Evolutionary conservation across 2,888 invertebrate species (phyloP).

Genomic region (Branchinecta sandiegonensis): DNA sequence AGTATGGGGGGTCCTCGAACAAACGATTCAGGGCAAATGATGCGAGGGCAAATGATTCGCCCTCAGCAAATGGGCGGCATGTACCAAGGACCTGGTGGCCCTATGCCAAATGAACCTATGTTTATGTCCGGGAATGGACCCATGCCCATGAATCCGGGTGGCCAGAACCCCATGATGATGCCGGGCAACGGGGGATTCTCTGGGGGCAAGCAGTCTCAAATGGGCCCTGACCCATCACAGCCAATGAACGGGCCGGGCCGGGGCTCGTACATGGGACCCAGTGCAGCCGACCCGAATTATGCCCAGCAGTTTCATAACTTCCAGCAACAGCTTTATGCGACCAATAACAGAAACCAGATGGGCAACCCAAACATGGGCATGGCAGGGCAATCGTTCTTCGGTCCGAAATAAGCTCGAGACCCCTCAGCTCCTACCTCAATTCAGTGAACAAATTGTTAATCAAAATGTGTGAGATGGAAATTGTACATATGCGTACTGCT

Average conservation of each 20-base stretch:
- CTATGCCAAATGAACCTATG: slow-evolving; percentile 22
- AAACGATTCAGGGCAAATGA: slow-evolving; percentile 25
- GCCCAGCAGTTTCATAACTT: slow-evolving; percentile 91
- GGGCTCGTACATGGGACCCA: slow-evolving; percentile 62
- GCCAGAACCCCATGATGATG: slow-evolving; percentile 29
- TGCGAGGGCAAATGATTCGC: slow-evolving; percentile 24
- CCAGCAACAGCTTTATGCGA: slow-evolving; percentile 86
- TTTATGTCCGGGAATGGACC: slow-evolving; percentile 23
- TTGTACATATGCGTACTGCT: no score
- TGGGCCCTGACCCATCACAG: slow-evolving; percentile 20
- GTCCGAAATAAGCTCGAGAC: slow-evolving; percentile 28
- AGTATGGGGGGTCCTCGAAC: slow-evolving; percentile 29
- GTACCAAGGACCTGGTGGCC: slow-evolving; percentile 22
- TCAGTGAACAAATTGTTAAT: neutral
- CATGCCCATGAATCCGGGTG: slow-evolving; percentile 25
- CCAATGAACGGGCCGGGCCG: slow-evolving; percentile 38
- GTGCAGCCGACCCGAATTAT: slow-evolving; percentile 73
- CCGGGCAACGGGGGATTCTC: slow-evolving; percentile 33
- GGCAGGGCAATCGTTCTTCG: slow-evolving; percentile 30
- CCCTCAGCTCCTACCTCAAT: slow-evolving; percentile 12
- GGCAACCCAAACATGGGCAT: slow-evolving; percentile 26
- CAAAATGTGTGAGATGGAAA: neutral
- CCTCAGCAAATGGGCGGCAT: slow-evolving; percentile 27
- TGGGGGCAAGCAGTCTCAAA: slow-evolving; percentile 29
- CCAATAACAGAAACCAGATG: slow-evolving; percentile 51